Conservation (phyloP, 2,113 vertebrate genomes). For the Chionomys nivalis region DNA sequence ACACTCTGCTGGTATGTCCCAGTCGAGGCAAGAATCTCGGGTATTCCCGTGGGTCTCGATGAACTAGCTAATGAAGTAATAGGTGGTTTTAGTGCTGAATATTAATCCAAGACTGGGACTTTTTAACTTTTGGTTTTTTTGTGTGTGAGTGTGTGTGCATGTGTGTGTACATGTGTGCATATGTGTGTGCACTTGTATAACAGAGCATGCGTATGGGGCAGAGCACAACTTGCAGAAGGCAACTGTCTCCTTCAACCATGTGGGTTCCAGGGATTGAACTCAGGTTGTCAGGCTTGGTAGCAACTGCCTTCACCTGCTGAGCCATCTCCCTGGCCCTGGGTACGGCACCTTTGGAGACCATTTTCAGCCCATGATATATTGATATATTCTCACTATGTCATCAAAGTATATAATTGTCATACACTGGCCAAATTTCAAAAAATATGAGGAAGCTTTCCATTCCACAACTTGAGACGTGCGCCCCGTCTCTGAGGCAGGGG, state of each 20-base stretch:
- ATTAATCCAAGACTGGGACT: background rate
- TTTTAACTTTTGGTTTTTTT: background rate
- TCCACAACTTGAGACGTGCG: background rate
- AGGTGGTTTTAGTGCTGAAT: background rate
- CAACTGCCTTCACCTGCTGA: no score
- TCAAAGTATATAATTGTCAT: background rate
- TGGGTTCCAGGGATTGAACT: background rate
- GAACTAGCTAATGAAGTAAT: background rate
- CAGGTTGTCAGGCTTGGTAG: background rate
- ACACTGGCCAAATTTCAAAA: background rate
- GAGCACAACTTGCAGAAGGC: background rate
- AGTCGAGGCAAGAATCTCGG: background rate
- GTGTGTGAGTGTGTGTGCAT: background rate
- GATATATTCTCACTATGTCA: background rate
- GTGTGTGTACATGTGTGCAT: background rate
- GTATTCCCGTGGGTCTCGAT: background rate
- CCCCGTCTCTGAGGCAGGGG: background rate
- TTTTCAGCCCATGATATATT: background rate
- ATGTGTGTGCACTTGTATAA: background rate
- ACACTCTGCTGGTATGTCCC: background rate
- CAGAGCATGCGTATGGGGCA: background rate
- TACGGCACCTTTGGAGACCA: background rate
- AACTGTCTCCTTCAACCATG: background rate
- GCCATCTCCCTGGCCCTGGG: background rate
- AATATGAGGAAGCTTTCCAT: background rate